Percentiles rank a stretch among this genome's conserved stretches.
Evolutionary conservation across 2,797 vertebrate species (phyloP).

Genomic region (Odontamblyopus lacepedii): DNA sequence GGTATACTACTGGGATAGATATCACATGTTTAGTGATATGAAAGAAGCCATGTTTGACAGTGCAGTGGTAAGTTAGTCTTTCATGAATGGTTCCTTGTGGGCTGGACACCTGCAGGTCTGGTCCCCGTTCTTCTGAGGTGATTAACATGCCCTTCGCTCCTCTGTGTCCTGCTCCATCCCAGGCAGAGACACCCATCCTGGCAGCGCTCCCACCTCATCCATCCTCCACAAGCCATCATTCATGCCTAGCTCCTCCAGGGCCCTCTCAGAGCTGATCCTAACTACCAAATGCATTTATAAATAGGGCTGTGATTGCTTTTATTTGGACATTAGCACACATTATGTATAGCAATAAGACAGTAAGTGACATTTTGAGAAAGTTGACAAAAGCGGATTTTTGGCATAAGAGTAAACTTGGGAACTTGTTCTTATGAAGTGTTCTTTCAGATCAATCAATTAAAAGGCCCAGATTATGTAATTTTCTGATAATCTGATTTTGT

Average conservation of each 20-base stretch:
- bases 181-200: conserved; percentile 54
- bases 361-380: neutral
- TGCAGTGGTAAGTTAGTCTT: conserved; percentile 36
- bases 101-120: conserved; percentile 72
- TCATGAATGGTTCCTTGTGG: conserved; percentile 78
- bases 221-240: conserved; percentile 62
- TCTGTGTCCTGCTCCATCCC: conserved; percentile 45
- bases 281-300: conserved; percentile 23
- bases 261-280: conserved; percentile 27
- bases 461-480: no score
- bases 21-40: conserved; percentile 17
- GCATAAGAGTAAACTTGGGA: neutral
- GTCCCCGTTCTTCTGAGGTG: conserved; percentile 58
- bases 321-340: neutral
- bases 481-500: no score
- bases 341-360: neutral
- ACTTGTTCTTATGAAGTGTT: no score
- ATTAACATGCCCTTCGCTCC: conserved; percentile 78
- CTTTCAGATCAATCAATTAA: no score
- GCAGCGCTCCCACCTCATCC: conserved; percentile 69
- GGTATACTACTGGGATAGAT: neutral
- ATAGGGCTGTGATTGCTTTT: neutral
- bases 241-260: conserved; percentile 55
- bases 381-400: neutral
- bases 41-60: conserved; percentile 47